Evolutionary conservation across 2,113 vertebrate species (phyloP), one percentile per base, ranked within the genome.

Genomic region (Ictidomys tridecemlineatus): DNA sequence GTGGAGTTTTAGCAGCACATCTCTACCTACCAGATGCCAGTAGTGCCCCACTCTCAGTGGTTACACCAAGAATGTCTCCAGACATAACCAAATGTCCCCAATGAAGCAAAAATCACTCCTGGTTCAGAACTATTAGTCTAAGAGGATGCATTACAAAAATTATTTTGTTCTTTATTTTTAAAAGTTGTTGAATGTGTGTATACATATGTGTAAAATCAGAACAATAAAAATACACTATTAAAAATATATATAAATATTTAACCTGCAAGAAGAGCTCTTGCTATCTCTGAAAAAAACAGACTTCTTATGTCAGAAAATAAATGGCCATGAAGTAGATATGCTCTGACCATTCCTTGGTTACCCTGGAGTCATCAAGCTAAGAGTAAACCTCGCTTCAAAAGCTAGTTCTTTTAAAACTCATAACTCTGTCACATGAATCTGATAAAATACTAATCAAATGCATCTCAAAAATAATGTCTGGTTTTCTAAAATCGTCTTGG

Each of bases 371-470:
- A 45, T 69, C 61, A 85, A 85, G 37, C 45, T 91, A 86, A 76
- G 74, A 74, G n/a, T 39, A 11, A 45, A 69, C 30, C 28, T 85
- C 32, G 37, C 69, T 51, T 85, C 30, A 67, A 83, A 89, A 63
- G 37, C 39, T 39, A 45, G n/a, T 61, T 92, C 58, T 92, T 93
- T 88, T 30, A 85, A 69, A 96, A 97, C 13, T 76, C 39, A 51
- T 20, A 73, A 96, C 42, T 65, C 73, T 14, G 83, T 89, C 42
- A 67, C 70, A 92, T 26, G 76, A 79, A 63, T 61, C 9, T 65
- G 22, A 78, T 67, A 70, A 93, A 96, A 92, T 37, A 70, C 18
- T 58, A 80, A 85, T 8, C n/a, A 58, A 80, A 45, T 73, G 13
- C n/a, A 73, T 3, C 42, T 76, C 32, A 48, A 32, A n/a, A 92